Conservation (phyloP, 2,797 vertebrate species). For the Acanthurus leucopareius region DNA sequence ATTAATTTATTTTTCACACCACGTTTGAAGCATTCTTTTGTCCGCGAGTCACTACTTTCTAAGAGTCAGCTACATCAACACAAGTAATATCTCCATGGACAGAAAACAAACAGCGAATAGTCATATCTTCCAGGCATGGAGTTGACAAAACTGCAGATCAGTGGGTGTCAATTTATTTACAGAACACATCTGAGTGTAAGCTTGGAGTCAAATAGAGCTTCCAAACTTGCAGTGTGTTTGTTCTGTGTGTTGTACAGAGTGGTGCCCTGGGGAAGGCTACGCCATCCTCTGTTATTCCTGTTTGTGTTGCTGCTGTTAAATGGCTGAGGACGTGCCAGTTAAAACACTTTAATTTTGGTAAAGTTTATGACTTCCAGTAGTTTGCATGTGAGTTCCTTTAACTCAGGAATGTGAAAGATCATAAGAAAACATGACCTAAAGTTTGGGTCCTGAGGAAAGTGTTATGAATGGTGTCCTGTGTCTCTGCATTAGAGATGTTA, state of each 20-base stretch:
- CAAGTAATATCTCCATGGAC: conserved; percentile 48
- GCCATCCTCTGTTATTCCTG: conserved; percentile 49
- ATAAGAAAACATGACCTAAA: not conserved
- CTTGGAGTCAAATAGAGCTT: conserved; percentile 61
- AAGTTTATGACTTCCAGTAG: conserved; percentile 17
- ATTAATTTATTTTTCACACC: conserved; percentile 30
- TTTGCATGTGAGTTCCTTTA: not conserved
- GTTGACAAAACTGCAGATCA: conserved; percentile 63
- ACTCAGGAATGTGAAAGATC: not conserved
- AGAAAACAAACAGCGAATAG: conserved; percentile 54
- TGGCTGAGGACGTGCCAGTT: conserved; percentile 27
- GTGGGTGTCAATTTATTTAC: conserved; percentile 66
- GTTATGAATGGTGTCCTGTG: not conserved
- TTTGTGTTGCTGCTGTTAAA: conserved; percentile 32
- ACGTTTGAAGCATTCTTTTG: conserved; percentile 29
- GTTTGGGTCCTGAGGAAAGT: conserved; percentile 1
- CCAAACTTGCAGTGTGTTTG: conserved; percentile 50
- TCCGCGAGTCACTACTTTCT: conserved; percentile 41
- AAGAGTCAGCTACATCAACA: conserved; percentile 28
- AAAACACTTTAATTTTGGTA: conserved; percentile 14
- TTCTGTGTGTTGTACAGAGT: conserved; percentile 20
- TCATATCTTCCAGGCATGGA: conserved; percentile 59
- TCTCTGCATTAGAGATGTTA: not conserved
- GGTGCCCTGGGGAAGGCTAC: conserved; percentile 55
- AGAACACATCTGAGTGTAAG: conserved; percentile 59